Evolutionary conservation across 2,797 vertebrate species (phyloP).

Genomic region (Scleropages formosus): DNA sequence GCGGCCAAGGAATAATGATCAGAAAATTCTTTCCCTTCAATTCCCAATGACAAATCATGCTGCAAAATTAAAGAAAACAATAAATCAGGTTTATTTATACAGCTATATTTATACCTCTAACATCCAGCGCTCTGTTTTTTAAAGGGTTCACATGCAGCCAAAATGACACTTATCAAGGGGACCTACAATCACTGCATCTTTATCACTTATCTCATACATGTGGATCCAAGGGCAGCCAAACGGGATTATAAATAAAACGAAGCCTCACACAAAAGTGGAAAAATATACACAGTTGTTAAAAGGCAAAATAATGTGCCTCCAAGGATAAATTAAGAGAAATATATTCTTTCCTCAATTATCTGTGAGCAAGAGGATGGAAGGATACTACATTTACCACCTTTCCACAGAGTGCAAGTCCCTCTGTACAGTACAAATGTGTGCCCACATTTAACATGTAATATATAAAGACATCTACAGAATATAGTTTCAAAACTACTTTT

Average conservation of each 20-base stretch:
- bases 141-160: background rate
- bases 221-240: background rate
- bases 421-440: too few species aligned
- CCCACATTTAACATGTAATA: background rate
- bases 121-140: background rate
- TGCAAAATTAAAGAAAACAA: background rate
- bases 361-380: background rate
- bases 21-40: background rate
- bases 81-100: background rate
- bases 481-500: background rate
- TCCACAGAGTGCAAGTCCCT: background rate
- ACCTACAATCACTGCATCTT: constrained; percentile 12
- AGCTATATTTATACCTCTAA: background rate
- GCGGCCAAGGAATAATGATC: constrained; percentile 11
- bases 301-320: constrained; percentile 4
- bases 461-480: background rate
- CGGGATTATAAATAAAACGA: background rate
- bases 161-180: background rate
- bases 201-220: background rate
- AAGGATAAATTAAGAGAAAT: background rate
- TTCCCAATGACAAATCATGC: constrained; percentile 2
- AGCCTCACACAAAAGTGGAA: background rate
- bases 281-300: background rate
- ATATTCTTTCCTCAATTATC: background rate
- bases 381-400: background rate